A percentile compares a stretch with the other conserved stretches of the same genome.
These are phyloP conservation scores for Darevskia nairensis DNA, from an alignment of 2,797 vertebrate species.

Conservation along the genomic window DNA sequence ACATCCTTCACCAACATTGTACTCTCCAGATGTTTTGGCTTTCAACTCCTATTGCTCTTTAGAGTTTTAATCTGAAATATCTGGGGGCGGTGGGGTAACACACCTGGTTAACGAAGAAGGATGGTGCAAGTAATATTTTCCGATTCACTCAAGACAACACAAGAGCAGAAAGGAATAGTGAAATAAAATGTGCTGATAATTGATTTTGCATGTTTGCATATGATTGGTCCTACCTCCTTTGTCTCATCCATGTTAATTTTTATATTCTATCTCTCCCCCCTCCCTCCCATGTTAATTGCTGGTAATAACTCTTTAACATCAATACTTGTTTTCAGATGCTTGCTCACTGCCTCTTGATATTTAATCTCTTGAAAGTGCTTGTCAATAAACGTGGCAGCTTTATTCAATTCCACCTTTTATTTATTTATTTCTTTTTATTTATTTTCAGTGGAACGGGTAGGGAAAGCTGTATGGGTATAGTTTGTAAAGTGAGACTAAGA, in stretches of 20 bases:
- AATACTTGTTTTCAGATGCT: constrained; percentile 30
- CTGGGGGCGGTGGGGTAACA: too few species aligned
- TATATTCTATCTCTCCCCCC: not conserved
- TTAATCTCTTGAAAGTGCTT: constrained; percentile 20
- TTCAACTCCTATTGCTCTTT: too few species aligned
- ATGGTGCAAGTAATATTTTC: not conserved
- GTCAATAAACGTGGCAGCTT: constrained; percentile 8
- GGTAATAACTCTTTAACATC: constrained; percentile 26
- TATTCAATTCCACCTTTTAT: not conserved
- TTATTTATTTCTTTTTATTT: not conserved
- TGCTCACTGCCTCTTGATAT: constrained; percentile 8
- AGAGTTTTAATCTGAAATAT: too few species aligned
- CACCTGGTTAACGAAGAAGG: too few species aligned
- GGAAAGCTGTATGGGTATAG: not conserved
- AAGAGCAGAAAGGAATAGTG: not conserved
- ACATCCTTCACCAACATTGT: too few species aligned
- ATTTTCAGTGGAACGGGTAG: not conserved
- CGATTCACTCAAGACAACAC: not conserved
- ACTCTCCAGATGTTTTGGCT: too few species aligned
- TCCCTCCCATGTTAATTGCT: constrained; percentile 22
- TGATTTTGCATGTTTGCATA: not conserved
- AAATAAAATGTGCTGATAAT: not conserved
- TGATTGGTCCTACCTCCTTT: not conserved
- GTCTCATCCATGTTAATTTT: not conserved
- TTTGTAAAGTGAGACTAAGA: too few species aligned